Percentiles rank a stretch among this genome's conserved stretches.
Conservation (phyloP, 2,797 vertebrate species). For the Melanogrammus aeglefinus region DNA sequence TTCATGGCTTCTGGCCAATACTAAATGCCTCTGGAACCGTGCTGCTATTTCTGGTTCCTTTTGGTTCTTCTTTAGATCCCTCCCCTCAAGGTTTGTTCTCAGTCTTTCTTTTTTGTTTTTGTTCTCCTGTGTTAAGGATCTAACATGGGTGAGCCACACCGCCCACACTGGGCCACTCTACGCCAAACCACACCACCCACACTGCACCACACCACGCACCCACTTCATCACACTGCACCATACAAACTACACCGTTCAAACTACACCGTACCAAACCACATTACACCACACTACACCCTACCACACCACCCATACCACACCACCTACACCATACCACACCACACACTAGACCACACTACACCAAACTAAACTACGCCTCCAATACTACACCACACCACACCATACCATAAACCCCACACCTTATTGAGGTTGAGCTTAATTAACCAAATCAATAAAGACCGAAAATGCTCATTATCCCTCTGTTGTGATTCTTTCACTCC, state of each 20-base stretch:
- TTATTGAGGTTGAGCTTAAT: background rate
- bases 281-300: too few species aligned
- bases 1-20: conserved; percentile 24
- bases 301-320: background rate
- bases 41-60: conserved; percentile 1
- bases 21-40: background rate
- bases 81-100: background rate
- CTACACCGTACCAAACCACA: background rate
- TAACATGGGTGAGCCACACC: background rate
- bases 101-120: conserved; percentile 1
- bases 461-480: background rate
- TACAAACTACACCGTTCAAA: too few species aligned
- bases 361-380: too few species aligned
- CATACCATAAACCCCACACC: background rate
- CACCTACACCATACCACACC: too few species aligned
- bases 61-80: background rate
- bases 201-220: too few species aligned
- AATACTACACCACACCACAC: too few species aligned
- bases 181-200: too few species aligned
- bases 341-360: too few species aligned
- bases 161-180: too few species aligned
- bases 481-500: background rate
- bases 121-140: background rate
- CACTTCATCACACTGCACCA: too few species aligned
- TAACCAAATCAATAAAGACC: background rate